These are phyloP conservation scores for Rhinoptilus africanus DNA, from an alignment of 2,113 vertebrate genomes.

Conservation along the genomic window DNA sequence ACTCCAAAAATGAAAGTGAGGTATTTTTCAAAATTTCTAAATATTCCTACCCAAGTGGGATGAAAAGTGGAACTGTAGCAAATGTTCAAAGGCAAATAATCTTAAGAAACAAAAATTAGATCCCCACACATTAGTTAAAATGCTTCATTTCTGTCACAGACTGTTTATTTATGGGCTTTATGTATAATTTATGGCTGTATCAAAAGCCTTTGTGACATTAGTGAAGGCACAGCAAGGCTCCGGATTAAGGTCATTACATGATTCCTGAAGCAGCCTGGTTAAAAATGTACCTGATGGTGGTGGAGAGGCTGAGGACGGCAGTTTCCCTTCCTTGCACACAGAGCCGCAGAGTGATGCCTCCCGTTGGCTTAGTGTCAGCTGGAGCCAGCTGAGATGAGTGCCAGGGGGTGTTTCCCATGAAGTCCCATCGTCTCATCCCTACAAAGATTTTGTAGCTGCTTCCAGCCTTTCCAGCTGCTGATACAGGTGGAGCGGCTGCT, in stretches of 20 bases:
- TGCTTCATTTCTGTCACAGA: not conserved
- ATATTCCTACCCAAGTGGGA: not conserved
- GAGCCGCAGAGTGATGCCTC: not conserved
- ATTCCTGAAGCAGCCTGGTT: not conserved
- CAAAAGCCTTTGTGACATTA: not conserved
- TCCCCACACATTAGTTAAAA: not conserved
- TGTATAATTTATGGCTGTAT: not conserved
- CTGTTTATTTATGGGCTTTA: not conserved
- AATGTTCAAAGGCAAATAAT: not conserved
- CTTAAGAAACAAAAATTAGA: not conserved
- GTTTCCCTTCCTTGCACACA: not conserved
- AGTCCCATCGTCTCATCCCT: too few species aligned
- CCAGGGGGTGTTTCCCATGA: not conserved
- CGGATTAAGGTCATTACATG: not conserved
- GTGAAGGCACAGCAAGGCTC: not conserved
- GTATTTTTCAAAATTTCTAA: not conserved
- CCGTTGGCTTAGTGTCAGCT: not conserved
- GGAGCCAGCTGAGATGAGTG: rapidly evolving
- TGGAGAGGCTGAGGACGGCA: not conserved
- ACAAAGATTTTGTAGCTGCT: not conserved
- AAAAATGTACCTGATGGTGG: rapidly evolving
- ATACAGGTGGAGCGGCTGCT: not conserved
- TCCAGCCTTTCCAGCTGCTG: not conserved
- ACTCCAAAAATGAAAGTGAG: not conserved
- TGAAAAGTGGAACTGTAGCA: not conserved